Evolutionary conservation across 2,797 vertebrate genomes (phyloP).

Genomic region (Coregonus suidteri): DNA sequence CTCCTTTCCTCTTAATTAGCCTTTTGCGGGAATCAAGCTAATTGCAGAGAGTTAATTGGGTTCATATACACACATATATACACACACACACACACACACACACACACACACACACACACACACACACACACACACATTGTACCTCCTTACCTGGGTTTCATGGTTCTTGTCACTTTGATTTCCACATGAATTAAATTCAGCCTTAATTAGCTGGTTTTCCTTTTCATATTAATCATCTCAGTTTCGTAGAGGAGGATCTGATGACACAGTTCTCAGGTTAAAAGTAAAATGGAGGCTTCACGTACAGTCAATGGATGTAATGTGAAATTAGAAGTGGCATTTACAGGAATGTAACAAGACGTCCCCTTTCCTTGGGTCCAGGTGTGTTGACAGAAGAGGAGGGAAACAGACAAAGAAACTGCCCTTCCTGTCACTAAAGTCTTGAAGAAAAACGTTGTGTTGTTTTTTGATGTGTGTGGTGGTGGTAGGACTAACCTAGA

Average conservation of each 20-base stretch:
- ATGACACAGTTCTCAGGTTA: constrained; percentile 34
- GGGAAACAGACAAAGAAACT: background rate
- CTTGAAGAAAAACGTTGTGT: background rate
- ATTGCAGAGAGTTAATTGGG: constrained; percentile 81
- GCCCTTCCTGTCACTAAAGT: constrained; percentile 9
- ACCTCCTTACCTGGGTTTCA: constrained; percentile 68
- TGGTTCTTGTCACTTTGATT: constrained; percentile 80
- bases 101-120: too few relatives aligned
- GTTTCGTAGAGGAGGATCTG: constrained; percentile 43
- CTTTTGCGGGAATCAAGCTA: constrained; percentile 79
- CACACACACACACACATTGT: constrained; percentile 40
- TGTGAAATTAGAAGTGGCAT: constrained; percentile 33
- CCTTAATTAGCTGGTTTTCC: constrained; percentile 71
- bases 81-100: constrained; percentile 23
- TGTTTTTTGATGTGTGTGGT: background rate
- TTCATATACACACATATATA: constrained; percentile 34
- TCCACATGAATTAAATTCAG: constrained; percentile 67
- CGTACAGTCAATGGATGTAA: constrained; percentile 28
- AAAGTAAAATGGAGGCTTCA: constrained; percentile 37
- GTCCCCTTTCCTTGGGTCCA: background rate
- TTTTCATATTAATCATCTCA: constrained; percentile 51
- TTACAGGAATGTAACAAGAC: background rate
- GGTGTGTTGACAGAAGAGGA: background rate
- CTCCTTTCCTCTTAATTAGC: constrained; percentile 77
- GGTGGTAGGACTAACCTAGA: constrained; percentile 78